phyloP scores from a whole-genome alignment of 2,797 vertebrate genomes.

The Meriones psammophilus region DNA sequence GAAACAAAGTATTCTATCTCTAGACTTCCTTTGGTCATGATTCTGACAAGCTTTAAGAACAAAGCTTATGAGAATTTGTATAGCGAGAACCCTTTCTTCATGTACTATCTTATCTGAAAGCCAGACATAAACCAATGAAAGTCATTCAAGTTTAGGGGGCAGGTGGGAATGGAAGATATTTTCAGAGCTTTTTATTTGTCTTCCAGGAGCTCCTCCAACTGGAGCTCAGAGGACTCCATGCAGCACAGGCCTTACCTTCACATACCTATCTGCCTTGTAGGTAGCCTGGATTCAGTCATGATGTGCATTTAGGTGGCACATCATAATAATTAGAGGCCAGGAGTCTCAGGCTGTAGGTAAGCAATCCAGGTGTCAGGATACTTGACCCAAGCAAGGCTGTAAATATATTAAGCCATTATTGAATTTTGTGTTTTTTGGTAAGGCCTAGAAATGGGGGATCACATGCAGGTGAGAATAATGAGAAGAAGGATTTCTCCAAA shows the following conservation, averaged over 20 bases:
- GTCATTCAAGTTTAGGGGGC: not conserved
- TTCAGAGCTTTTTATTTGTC: not conserved
- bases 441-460: no score
- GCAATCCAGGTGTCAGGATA: not conserved
- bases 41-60: not conserved
- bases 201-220: not conserved
- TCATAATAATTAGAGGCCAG: not conserved
- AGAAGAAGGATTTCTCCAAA: not conserved
- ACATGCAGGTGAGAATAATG: not conserved
- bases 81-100: not conserved
- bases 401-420: fast-evolving
- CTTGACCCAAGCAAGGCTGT: not conserved
- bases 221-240: not conserved
- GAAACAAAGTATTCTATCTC: not conserved
- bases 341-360: not conserved
- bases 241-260: not conserved
- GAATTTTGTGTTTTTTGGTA: not conserved
- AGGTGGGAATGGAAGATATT: fast-evolving
- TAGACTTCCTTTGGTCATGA: not conserved
- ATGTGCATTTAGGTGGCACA: not conserved
- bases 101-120: not conserved
- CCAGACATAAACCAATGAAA: constrained; percentile 1
- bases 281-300: not conserved
- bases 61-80: not conserved
- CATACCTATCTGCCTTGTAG: no score